A percentile compares a stretch with the other conserved stretches of the same genome.
Evolutionary conservation across 2,113 vertebrate species (phyloP).

Genomic region (Clupea harengus): DNA sequence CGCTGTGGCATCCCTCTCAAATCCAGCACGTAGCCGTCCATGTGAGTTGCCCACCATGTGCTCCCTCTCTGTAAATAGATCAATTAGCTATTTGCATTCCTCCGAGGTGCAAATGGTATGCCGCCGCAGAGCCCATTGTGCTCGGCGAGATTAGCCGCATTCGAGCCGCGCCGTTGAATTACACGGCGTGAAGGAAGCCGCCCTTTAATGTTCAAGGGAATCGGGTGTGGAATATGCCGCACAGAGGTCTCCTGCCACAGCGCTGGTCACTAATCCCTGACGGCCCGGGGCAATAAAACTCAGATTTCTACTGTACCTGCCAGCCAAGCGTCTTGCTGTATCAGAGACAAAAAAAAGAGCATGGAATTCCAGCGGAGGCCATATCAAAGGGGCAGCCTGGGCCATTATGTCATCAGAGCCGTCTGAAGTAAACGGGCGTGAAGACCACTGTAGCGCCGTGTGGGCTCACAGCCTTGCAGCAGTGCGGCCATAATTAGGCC

Average conservation of each 20-base stretch:
- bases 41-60: slow-evolving; percentile 42
- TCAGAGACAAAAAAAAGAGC: slow-evolving; percentile 64
- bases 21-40: slow-evolving; percentile 17
- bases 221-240: slow-evolving; percentile 29
- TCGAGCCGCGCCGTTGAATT: slow-evolving; percentile 61
- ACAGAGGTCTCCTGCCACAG: slow-evolving; percentile 50
- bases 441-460: slow-evolving; percentile 62
- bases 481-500: slow-evolving; percentile 45
- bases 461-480: slow-evolving; percentile 63
- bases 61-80: slow-evolving; percentile 48
- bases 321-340: slow-evolving; percentile 64
- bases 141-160: slow-evolving; percentile 64
- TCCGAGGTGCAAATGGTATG: slow-evolving; percentile 53
- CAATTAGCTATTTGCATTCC: slow-evolving; percentile 52
- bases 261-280: slow-evolving; percentile 61
- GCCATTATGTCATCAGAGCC: slow-evolving; percentile 75
- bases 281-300: slow-evolving; percentile 70
- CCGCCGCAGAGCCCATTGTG: slow-evolving; percentile 53
- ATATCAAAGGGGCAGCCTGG: slow-evolving; percentile 66
- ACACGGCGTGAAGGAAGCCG: slow-evolving; percentile 69
- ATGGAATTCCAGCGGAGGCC: slow-evolving; percentile 71
- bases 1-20: slow-evolving; percentile 5
- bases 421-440: slow-evolving; percentile 78
- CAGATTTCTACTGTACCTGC: slow-evolving; percentile 76
- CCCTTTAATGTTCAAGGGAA: slow-evolving; percentile 51